phyloP scores from a whole-genome alignment of 2,113 vertebrate species.

The Pandion haliaetus region DNA sequence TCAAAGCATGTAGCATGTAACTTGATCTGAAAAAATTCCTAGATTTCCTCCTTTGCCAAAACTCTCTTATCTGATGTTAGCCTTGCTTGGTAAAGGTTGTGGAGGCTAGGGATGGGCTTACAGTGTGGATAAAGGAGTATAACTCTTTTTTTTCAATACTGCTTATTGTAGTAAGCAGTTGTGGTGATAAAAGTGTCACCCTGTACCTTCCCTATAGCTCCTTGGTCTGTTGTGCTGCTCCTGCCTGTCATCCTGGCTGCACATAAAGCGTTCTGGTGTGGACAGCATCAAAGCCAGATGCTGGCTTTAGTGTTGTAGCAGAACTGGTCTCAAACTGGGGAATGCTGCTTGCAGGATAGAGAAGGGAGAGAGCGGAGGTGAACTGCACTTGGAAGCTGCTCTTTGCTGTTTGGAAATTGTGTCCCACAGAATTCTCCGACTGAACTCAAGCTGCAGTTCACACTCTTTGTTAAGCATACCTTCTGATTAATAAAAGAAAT shows the following conservation, averaged over 20 bases:
- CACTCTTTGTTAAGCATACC: neutral
- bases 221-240: rapidly evolving
- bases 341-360: neutral
- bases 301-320: neutral
- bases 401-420: neutral
- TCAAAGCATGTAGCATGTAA: too few species aligned
- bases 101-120: neutral
- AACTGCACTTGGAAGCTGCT: neutral
- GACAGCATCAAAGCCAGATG: neutral
- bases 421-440: neutral
- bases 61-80: neutral
- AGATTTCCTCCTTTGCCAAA: neutral
- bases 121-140: neutral
- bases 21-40: neutral
- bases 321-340: neutral
- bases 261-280: neutral
- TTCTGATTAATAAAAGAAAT: neutral
- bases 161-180: neutral
- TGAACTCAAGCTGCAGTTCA: neutral
- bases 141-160: neutral
- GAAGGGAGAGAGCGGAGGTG: neutral
- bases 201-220: neutral
- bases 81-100: neutral
- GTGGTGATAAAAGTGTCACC: neutral
- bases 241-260: neutral